phyloP scores from a whole-genome alignment of 1,140 invertebrate species.

The Cotesia vestalis region DNA sequence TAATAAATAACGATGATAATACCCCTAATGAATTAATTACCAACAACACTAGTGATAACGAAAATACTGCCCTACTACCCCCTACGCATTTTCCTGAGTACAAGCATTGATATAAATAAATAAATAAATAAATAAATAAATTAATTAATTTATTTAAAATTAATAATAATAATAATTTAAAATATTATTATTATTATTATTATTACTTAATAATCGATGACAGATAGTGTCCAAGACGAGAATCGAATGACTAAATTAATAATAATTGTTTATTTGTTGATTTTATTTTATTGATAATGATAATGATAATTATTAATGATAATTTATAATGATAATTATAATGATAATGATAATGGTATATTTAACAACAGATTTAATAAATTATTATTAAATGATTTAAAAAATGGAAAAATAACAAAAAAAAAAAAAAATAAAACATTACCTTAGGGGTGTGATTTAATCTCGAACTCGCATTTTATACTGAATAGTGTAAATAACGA shows the following conservation, averaged over 20 bases:
- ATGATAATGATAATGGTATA: background rate
- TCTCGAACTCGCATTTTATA: constrained; percentile 65
- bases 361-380: constrained; percentile 7
- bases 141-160: background rate
- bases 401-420: constrained; percentile 3
- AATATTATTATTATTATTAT: constrained; percentile 9
- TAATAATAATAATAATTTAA: constrained; percentile 30
- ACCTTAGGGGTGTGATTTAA: constrained; percentile 61
- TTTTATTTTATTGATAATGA: too few relatives aligned
- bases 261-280: background rate
- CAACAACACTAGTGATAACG: constrained; percentile 63
- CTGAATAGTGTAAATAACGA: constrained; percentile 64
- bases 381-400: background rate
- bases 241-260: constrained; percentile 26
- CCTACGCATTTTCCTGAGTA: constrained; percentile 66
- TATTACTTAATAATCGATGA: constrained; percentile 56
- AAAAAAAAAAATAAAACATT: constrained; percentile 20
- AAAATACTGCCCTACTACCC: constrained; percentile 64
- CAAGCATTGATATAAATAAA: constrained; percentile 63
- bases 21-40: constrained; percentile 60
- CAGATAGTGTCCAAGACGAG: constrained; percentile 57
- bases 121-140: background rate
- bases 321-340: constrained; percentile 9
- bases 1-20: constrained; percentile 54
- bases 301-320: too few relatives aligned